Conservation (phyloP, 2,113 vertebrate species). For the Lipotes vexillifer region DNA sequence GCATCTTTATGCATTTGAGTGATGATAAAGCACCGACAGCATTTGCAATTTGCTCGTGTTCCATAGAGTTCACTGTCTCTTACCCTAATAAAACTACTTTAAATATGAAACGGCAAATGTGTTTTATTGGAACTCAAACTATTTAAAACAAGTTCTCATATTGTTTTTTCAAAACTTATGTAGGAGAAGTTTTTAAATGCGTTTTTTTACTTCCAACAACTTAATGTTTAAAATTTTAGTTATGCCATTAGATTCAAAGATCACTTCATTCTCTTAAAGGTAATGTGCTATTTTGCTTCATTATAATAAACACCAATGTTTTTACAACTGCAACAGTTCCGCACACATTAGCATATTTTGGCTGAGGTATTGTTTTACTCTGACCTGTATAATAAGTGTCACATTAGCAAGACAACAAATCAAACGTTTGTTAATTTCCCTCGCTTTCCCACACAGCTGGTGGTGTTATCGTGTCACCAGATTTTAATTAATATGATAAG, state of each 20-base stretch:
- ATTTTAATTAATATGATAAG: slow-evolving; percentile 99
- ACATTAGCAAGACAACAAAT: slow-evolving; percentile 99
- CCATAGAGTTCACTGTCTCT: background rate
- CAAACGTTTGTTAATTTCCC: slow-evolving; percentile 97
- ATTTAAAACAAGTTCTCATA: slow-evolving; percentile 1
- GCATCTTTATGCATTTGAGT: background rate
- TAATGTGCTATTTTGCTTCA: slow-evolving; percentile 82
- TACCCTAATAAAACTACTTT: slow-evolving; percentile 37
- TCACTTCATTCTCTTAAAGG: slow-evolving; percentile 77
- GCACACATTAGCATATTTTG: slow-evolving; percentile 93
- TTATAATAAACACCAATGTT: slow-evolving; percentile 84
- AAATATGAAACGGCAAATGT: slow-evolving; percentile 24
- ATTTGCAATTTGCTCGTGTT: fast-evolving
- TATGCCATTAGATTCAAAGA: slow-evolving; percentile 21
- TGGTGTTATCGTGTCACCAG: slow-evolving; percentile 94
- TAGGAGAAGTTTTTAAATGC: background rate
- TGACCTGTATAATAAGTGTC: slow-evolving; percentile 99
- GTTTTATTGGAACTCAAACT: slow-evolving; percentile 39
- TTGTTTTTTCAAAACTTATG: background rate
- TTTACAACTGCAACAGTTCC: slow-evolving; percentile 88
- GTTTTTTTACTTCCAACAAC: background rate
- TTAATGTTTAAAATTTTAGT: background rate
- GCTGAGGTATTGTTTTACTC: slow-evolving; percentile 92
- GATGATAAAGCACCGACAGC: fast-evolving
- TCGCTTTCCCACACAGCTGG: slow-evolving; percentile 95